phyloP scores from a whole-genome alignment of 53 echinoderm and acorn worm genomes.

The Apostichopus leukothele region DNA sequence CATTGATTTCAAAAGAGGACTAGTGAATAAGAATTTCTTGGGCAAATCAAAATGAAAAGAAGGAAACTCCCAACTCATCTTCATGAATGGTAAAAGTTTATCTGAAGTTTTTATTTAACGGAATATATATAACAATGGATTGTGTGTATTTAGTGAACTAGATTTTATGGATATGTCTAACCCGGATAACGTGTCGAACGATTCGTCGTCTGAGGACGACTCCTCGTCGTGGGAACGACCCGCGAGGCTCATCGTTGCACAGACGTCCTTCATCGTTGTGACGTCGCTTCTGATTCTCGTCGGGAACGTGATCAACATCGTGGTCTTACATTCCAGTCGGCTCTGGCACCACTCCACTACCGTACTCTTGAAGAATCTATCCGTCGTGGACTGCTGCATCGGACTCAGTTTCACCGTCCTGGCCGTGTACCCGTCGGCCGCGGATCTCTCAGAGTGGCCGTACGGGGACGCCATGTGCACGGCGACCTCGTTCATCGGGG shows the following conservation, averaged over 20 bases:
- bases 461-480: constrained; percentile 38
- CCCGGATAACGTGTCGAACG: too few species aligned
- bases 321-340: not conserved
- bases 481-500: constrained; percentile 17
- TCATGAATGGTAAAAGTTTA: too few species aligned
- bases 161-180: too few species aligned
- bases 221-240: not conserved
- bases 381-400: constrained; percentile 37
- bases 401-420: constrained; percentile 40
- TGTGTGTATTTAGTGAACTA: too few species aligned
- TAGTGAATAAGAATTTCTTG: too few species aligned
- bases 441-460: constrained; percentile 37
- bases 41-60: too few species aligned
- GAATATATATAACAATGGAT: too few species aligned
- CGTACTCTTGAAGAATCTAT: constrained; percentile 33
- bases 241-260: not conserved
- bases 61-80: too few species aligned
- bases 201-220: not conserved
- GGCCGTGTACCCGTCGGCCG: constrained; percentile 40
- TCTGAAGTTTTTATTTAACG: too few species aligned
- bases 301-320: constrained; percentile 12
- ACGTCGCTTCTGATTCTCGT: constrained; percentile 11
- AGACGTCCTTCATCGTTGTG: not conserved
- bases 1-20: too few species aligned
- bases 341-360: constrained; percentile 33